Evolutionary conservation across 1,140 invertebrate genomes (phyloP), one percentile per base, ranked within the genome.

Genomic region (Oedothorax gibbosus): DNA sequence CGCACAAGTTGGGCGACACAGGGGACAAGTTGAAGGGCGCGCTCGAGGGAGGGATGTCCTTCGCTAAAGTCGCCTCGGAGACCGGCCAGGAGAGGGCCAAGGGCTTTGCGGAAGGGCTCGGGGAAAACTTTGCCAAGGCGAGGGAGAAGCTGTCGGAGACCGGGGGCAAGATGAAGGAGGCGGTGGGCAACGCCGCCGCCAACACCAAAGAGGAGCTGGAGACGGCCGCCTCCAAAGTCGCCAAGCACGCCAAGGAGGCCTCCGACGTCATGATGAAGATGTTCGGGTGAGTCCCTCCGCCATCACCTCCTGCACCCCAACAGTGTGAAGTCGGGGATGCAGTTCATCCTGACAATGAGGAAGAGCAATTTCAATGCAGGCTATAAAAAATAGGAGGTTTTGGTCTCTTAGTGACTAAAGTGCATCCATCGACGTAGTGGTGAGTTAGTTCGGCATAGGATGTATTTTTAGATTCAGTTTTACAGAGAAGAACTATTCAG

Each of bases 131-230:
- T 18, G 49, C 56, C 50, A 65, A 53, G 21, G 71, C 57, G 4
- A 75, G 65, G n/a, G 80, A 73, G 7, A 83, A 66, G 15, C 2
- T 83, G 0, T 3, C 49, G 2, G 80, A 83, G 53, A 54, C 56
- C 2, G 80, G 80, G 5, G 57, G 53, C n/a, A 83, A 83, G n/a
- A 65, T 75, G 50, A 73, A 66, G 35, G 49, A 73, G 12, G 51
- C 71, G 2, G 9, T 83, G 10, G 53, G 60, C 9, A 51, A 66
- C 15, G 69, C 80, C 49, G 56, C 56, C 8, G 14, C 15, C 10
- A 83, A 75, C 14, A 35, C 60, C 20, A 83, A 73, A 14, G 71
- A 83, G 0, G 80, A 83, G 14, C 21, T 83, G 6, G 80, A 83
- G 56, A 54, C 69, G 0, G 80, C 80, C 7, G 80, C 80, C 20